These are phyloP conservation scores for Tipula confusa DNA, from an alignment of 2,888 invertebrate genomes.

Conservation along the genomic window DNA sequence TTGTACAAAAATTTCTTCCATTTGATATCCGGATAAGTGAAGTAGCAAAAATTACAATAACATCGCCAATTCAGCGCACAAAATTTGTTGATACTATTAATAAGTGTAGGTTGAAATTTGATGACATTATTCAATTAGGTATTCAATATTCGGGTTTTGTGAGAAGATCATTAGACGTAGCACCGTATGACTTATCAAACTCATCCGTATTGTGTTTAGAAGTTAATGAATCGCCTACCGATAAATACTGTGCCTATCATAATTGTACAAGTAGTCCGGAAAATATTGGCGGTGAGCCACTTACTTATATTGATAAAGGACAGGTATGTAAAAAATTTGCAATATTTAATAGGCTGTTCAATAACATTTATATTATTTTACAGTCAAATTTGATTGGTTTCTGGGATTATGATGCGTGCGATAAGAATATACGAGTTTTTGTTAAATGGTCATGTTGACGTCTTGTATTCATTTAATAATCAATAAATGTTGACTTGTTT, in stretches of 20 bases:
- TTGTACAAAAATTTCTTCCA: not conserved
- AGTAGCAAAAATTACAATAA: not conserved
- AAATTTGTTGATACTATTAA: not conserved
- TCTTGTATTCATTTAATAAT: too few relatives aligned
- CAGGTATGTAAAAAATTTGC: not conserved
- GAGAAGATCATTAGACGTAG: not conserved
- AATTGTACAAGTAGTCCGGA: not conserved
- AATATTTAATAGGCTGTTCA: too few relatives aligned
- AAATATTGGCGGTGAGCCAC: not conserved
- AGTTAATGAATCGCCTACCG: not conserved
- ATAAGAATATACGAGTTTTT: too few relatives aligned
- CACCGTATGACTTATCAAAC: not conserved
- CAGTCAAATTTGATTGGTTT: too few relatives aligned
- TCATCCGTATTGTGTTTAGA: not conserved
- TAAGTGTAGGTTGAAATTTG: too few relatives aligned
- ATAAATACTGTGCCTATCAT: not conserved
- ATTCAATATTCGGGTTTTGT: not conserved
- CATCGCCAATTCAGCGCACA: not conserved
- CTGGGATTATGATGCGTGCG: too few relatives aligned
- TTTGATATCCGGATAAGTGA: not conserved
- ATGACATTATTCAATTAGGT: not conserved
- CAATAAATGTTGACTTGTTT: too few relatives aligned
- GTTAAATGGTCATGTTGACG: too few relatives aligned
- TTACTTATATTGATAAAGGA: not conserved
- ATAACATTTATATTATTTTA: too few relatives aligned